Conservation (phyloP, 1,140 invertebrate genomes). For the Drosophila burlai region DNA sequence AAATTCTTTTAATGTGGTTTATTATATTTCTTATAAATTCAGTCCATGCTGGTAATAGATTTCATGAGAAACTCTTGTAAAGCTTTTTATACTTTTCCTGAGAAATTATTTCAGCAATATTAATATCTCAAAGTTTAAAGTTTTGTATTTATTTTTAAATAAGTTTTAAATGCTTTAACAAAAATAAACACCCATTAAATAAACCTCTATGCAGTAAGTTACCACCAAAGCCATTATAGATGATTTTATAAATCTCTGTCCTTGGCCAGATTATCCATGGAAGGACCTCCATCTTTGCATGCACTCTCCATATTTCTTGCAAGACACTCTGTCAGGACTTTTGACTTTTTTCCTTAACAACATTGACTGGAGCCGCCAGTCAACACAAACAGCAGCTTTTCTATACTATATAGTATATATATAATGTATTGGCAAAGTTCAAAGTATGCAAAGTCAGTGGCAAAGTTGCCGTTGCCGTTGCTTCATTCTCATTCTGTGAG, state of each 20-base stretch:
- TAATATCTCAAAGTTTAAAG: not conserved
- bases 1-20: not conserved
- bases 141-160: not conserved
- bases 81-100: not conserved
- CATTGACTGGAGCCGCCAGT: constrained; percentile 24
- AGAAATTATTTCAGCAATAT: not conserved
- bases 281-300: constrained; percentile 2
- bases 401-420: constrained; percentile 9
- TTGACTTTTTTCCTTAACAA: constrained; percentile 37
- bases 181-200: not conserved
- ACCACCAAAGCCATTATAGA: not conserved
- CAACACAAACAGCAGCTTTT: constrained; percentile 34
- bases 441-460: constrained; percentile 73
- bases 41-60: not conserved
- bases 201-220: not conserved
- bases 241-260: constrained; percentile 8
- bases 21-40: not conserved
- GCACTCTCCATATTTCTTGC: constrained; percentile 34
- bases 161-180: not conserved
- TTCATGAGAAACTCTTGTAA: not conserved
- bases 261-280: constrained; percentile 10
- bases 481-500: constrained; percentile 1
- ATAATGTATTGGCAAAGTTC: constrained; percentile 70
- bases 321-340: constrained; percentile 50
- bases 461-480: constrained; percentile 10